These are phyloP conservation scores for Volucella inanis DNA, from an alignment of 2,888 invertebrate genomes.

Conservation along the genomic window DNA sequence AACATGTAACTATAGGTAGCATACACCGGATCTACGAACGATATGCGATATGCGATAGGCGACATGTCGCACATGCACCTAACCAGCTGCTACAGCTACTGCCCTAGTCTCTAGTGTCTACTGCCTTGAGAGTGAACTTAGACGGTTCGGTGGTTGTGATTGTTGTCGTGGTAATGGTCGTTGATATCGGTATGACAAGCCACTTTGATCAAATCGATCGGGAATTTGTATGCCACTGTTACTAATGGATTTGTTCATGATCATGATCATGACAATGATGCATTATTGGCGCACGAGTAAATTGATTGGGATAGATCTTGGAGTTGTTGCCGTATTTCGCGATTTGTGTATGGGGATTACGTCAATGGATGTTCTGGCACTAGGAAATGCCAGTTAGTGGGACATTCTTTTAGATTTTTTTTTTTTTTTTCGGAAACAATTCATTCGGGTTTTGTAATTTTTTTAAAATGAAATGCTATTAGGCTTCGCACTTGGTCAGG, in stretches of 20 bases:
- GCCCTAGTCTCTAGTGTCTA: conserved; percentile 40
- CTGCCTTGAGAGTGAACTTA: conserved; percentile 72
- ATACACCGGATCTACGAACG: conserved; percentile 25
- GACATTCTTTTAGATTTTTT: no score
- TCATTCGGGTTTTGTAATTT: no score
- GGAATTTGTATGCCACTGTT: conserved; percentile 41
- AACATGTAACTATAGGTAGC: background rate
- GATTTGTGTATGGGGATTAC: no score
- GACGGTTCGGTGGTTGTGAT: conserved; percentile 11
- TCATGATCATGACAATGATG: conserved; percentile 57
- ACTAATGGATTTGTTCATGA: conserved; percentile 46
- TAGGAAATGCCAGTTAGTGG: no score
- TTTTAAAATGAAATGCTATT: no score
- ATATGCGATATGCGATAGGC: background rate
- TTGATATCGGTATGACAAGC: background rate
- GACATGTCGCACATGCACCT: conserved; percentile 6
- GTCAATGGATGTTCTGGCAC: no score
- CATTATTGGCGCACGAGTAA: conserved; percentile 37
- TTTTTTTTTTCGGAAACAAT: no score
- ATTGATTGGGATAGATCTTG: conserved; percentile 16
- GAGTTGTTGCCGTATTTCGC: background rate
- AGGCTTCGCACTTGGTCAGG: no score
- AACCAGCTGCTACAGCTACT: conserved; percentile 6
- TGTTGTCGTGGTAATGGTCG: background rate
- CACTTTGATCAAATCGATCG: conserved; percentile 45